phyloP scores from a whole-genome alignment of 1,140 invertebrate genomes.

The Microplitis demolitor region DNA sequence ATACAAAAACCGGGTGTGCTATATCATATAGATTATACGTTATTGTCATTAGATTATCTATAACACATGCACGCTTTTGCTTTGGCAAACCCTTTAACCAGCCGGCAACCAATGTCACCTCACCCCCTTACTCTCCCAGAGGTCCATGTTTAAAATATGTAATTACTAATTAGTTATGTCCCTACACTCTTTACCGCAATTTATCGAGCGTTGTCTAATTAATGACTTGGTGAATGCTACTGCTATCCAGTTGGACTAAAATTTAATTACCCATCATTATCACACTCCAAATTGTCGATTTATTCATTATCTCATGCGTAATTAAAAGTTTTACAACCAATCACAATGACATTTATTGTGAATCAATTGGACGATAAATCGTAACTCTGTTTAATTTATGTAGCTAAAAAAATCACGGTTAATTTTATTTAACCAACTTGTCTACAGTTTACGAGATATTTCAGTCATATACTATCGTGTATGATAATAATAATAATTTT shows the following conservation, averaged over 20 bases:
- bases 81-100: slow-evolving; percentile 23
- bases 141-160: slow-evolving; percentile 35
- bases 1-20: no score
- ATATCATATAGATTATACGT: no score
- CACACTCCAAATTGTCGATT: neutral
- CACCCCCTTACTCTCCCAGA: slow-evolving; percentile 14
- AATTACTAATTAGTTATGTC: slow-evolving; percentile 34
- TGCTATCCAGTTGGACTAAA: neutral
- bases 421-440: neutral
- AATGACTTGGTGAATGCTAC: slow-evolving; percentile 29
- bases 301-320: no score
- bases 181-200: slow-evolving; percentile 40
- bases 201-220: slow-evolving; percentile 41
- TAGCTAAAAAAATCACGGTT: neutral
- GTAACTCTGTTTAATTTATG: no score
- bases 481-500: no score
- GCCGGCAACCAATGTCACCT: slow-evolving; percentile 10
- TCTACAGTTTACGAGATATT: no score
- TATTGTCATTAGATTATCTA: neutral
- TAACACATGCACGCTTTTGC: neutral
- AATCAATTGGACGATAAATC: no score
- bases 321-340: no score
- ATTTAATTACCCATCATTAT: neutral
- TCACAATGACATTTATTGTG: no score
- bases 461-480: no score